Evolutionary conservation across 2,113 vertebrate species (phyloP), one percentile per base, ranked within the genome.

Genomic region (Mobula birostris): DNA sequence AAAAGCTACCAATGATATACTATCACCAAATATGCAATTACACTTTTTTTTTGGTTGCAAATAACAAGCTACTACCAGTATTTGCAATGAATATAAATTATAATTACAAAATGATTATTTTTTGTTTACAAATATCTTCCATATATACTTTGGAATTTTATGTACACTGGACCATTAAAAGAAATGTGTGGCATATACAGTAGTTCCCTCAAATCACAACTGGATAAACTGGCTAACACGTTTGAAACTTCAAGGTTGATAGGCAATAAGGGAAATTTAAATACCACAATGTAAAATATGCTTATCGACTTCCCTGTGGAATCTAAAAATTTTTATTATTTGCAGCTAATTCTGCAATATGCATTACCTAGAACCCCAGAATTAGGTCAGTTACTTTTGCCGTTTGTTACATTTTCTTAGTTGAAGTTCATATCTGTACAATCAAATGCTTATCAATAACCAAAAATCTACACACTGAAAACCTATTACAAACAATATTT

Each of bases 51-150:
- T 87, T 56, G 29, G 83, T 90, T 68, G 85, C n/a, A 90, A 63
- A 36, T 90, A 68, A 68, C 83, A 87, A 61, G 58, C 61, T 88
- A 70, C 90, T 66, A 72, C 24, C 70, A 76, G 40, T 93, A 93
- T 72, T 76, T 21, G 40, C 91, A 72, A 56, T 74, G 36, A 72
- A 92, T 92, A 72, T 72, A 91, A 92, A 92, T 92, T 68, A 24
- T 93, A 93, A 74, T 93, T 93, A 93, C 68, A 91, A 91, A 91
- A 32, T 91, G 29, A n/a, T 61, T 61, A 7, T 87, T 90, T 90
- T 74, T 72, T 74, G 72, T 93, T 68, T 76, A 36, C 36, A 93
- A 93, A 93, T 11, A 74, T 93, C 17, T 74, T 32, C n/a, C n/a
- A 66, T 91, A 93, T 74, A 93, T 19, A 93, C 36, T 11, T 56